Conservation (phyloP, 2,888 invertebrate species). For the Tiliacea aurago region DNA sequence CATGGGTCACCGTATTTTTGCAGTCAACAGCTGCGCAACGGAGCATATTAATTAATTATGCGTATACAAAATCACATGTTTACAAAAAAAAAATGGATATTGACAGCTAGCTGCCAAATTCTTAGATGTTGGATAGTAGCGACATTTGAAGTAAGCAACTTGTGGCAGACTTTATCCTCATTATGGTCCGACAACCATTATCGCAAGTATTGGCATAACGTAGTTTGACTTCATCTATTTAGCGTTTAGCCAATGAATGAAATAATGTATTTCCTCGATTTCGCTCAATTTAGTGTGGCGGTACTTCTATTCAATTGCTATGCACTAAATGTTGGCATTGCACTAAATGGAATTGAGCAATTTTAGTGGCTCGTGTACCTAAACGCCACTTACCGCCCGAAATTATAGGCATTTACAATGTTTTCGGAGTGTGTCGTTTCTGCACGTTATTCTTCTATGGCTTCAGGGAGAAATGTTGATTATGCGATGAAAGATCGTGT, state of each 20-base stretch:
- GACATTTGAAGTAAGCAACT: too few relatives aligned
- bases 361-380: background rate
- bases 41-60: too few relatives aligned
- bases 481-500: conserved; percentile 54
- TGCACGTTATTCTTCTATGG: conserved; percentile 21
- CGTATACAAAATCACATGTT: too few relatives aligned
- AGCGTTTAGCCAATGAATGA: too few relatives aligned
- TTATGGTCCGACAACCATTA: background rate
- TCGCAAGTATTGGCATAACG: background rate
- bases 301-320: too few relatives aligned
- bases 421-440: background rate
- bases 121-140: too few relatives aligned
- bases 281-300: background rate
- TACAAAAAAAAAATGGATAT: too few relatives aligned
- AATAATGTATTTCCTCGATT: background rate
- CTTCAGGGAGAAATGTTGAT: conserved; percentile 47
- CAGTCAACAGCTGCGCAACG: too few relatives aligned
- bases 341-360: background rate
- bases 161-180: too few relatives aligned
- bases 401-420: background rate
- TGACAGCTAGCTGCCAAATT: too few relatives aligned
- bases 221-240: background rate
- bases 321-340: background rate
- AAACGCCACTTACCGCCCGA: background rate
- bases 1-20: too few relatives aligned